These are phyloP conservation scores for Coleophora flavipennella DNA, from an alignment of 2,888 invertebrate genomes.

Conservation along the genomic window DNA sequence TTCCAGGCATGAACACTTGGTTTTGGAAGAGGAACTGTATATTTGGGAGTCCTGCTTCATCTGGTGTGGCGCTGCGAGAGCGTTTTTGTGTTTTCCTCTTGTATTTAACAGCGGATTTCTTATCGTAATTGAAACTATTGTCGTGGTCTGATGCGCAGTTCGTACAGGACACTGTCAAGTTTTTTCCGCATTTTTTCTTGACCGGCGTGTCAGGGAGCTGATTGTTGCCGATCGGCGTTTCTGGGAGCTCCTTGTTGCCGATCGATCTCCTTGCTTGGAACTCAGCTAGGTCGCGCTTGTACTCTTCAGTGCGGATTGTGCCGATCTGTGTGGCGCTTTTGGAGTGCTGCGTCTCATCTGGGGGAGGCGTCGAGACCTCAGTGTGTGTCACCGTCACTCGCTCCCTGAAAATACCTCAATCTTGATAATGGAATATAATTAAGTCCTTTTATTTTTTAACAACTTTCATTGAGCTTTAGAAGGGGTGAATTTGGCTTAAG, in stretches of 20 bases:
- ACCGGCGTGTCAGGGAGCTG: conserved; percentile 40
- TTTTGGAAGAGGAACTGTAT: conserved; percentile 67
- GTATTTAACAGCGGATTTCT: conserved; percentile 52
- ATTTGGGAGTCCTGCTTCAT: conserved; percentile 41
- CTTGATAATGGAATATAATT: conserved; percentile 2
- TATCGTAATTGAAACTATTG: conserved; percentile 57
- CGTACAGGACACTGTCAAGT: conserved; percentile 56
- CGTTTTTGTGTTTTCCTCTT: conserved; percentile 47
- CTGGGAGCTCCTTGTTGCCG: conserved; percentile 34
- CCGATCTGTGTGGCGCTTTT: conserved; percentile 34
- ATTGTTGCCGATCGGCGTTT: conserved; percentile 37
- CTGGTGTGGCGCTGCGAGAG: conserved; percentile 37
- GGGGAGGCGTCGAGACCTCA: conserved; percentile 16
- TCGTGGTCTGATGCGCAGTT: conserved; percentile 51
- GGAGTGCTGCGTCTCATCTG: conserved; percentile 22
- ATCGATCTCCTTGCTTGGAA: conserved; percentile 59
- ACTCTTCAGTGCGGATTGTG: conserved; percentile 62
- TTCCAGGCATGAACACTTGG: conserved; percentile 65
- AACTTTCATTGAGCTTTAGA: too few relatives aligned
- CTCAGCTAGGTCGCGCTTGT: conserved; percentile 61
- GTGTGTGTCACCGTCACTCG: conserved; percentile 54
- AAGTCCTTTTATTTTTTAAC: too few relatives aligned
- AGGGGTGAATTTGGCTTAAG: too few relatives aligned
- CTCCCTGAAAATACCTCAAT: conserved; percentile 40
- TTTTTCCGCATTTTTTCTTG: conserved; percentile 54